Percentiles rank a stretch among this genome's conserved stretches.
These are phyloP conservation scores for Progne subis DNA, from an alignment of 2,113 vertebrate species.

Conservation along the genomic window DNA sequence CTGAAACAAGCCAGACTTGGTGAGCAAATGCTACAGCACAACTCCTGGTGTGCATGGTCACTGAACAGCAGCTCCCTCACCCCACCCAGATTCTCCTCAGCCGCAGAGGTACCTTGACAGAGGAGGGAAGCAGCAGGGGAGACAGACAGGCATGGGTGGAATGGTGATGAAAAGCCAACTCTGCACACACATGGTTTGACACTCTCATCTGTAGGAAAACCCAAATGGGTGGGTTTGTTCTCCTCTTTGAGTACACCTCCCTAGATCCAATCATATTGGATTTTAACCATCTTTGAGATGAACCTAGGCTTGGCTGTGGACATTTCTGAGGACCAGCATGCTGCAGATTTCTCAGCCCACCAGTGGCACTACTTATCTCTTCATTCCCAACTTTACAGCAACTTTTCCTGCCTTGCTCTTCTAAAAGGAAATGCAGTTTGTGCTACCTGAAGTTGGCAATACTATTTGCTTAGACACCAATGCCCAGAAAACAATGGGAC, in stretches of 20 bases:
- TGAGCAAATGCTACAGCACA: background rate
- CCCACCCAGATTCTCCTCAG: rapidly evolving
- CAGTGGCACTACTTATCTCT: background rate
- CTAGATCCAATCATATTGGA: background rate
- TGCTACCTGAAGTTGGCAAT: background rate
- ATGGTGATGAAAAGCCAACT: background rate
- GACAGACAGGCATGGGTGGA: background rate
- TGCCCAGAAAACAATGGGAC: background rate
- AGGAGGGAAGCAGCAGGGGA: background rate
- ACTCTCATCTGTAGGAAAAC: background rate
- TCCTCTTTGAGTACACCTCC: background rate
- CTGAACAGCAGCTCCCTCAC: background rate
- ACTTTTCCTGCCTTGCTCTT: background rate
- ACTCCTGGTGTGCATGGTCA: rapidly evolving
- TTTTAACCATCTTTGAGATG: background rate
- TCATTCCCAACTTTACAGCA: background rate
- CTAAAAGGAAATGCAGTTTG: background rate
- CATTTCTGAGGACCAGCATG: background rate
- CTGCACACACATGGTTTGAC: background rate
- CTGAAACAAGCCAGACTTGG: background rate
- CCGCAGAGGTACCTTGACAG: rapidly evolving
- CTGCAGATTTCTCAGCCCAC: background rate
- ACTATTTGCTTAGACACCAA: background rate
- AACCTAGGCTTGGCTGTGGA: background rate
- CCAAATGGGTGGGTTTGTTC: background rate